These are phyloP conservation scores for Hephaestus fuliginosus DNA, from an alignment of 2,797 vertebrate genomes.

Conservation along the genomic window DNA sequence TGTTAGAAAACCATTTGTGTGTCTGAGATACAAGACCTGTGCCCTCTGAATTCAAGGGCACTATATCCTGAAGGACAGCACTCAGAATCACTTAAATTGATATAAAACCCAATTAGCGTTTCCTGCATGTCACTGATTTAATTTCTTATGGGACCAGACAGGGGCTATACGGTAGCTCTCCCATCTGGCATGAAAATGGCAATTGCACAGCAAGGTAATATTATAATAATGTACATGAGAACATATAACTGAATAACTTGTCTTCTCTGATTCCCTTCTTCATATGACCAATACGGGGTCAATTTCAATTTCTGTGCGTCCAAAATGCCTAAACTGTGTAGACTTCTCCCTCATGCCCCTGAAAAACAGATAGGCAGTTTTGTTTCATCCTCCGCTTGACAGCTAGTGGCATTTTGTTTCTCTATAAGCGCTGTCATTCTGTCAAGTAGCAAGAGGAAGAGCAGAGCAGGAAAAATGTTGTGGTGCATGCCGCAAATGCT, in stretches of 20 bases:
- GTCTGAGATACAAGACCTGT: slow-evolving; percentile 56
- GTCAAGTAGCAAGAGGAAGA: slow-evolving; percentile 61
- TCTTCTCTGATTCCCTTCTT: slow-evolving; percentile 16
- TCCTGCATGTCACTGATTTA: slow-evolving; percentile 72
- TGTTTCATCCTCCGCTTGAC: slow-evolving; percentile 71
- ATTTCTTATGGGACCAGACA: slow-evolving; percentile 65
- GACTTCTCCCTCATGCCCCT: slow-evolving; percentile 41
- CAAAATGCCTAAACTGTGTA: slow-evolving; percentile 48
- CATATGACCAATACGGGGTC: slow-evolving; percentile 23
- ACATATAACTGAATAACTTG: slow-evolving; percentile 8
- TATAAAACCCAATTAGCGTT: slow-evolving; percentile 78
- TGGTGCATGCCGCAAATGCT: slow-evolving; percentile 53
- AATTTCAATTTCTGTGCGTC: slow-evolving; percentile 32
- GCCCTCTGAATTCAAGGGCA: slow-evolving; percentile 69
- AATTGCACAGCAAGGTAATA: slow-evolving; percentile 18
- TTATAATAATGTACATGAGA: slow-evolving; percentile 28
- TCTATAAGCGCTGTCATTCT: slow-evolving; percentile 72
- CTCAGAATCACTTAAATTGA: slow-evolving; percentile 72
- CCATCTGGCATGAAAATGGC: slow-evolving; percentile 31
- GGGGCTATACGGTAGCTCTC: slow-evolving; percentile 30
- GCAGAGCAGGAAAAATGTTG: slow-evolving; percentile 35
- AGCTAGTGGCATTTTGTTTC: slow-evolving; percentile 64
- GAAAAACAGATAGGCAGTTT: slow-evolving; percentile 55
- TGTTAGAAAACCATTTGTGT: slow-evolving; percentile 71
- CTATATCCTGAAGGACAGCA: slow-evolving; percentile 67